These are phyloP conservation scores for Microtus oregoni DNA, from an alignment of 2,113 vertebrate species.

Conservation along the genomic window DNA sequence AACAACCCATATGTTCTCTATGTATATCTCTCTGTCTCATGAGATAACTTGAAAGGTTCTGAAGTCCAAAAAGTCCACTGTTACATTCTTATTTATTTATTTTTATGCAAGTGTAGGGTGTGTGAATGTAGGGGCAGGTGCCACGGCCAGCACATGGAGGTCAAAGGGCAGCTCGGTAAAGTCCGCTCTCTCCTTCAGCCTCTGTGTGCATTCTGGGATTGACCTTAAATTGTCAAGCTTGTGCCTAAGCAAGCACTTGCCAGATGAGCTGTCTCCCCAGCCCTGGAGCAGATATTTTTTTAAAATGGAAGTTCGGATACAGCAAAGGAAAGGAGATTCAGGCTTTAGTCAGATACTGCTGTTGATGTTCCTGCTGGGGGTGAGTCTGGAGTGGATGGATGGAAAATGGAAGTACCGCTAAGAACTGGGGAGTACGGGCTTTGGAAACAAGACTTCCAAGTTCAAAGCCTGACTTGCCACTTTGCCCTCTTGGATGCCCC, in stretches of 20 bases:
- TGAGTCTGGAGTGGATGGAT: neutral
- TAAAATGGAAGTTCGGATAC: neutral
- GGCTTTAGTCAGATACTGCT: neutral
- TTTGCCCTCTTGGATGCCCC: neutral
- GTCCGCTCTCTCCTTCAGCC: no score
- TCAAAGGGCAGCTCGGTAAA: neutral
- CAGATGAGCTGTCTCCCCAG: neutral
- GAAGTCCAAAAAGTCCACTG: neutral
- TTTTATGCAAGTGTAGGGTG: no score
- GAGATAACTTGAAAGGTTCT: conserved; percentile 15
- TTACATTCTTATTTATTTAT: neutral
- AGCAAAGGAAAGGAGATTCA: neutral
- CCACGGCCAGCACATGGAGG: no score
- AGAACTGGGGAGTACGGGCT: neutral
- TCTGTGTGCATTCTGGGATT: neutral
- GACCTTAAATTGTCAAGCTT: neutral
- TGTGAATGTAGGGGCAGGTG: neutral
- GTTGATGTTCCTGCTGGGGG: neutral
- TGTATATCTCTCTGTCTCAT: neutral
- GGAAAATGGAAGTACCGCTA: accelerated
- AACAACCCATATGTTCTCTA: neutral
- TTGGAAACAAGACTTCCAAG: neutral
- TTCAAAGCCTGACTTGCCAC: neutral
- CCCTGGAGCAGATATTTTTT: neutral
- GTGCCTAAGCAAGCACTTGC: neutral